A percentile compares a stretch with the other conserved stretches of the same genome.
Conservation (phyloP, 64 coral and sea anemone species). For the Pocillopora damicornis region DNA sequence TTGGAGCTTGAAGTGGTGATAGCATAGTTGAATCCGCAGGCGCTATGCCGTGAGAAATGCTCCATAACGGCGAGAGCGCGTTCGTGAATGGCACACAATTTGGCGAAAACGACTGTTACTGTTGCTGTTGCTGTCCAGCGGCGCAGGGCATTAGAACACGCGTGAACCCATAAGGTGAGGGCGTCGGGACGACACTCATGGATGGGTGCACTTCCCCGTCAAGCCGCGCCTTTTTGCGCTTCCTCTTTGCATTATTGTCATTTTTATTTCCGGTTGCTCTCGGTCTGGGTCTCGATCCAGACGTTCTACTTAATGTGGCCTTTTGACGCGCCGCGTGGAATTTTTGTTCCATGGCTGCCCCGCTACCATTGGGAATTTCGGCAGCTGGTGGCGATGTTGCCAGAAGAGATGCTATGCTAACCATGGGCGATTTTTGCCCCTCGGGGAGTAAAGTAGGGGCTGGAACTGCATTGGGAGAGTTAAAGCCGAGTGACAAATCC, state of each 20-base stretch:
- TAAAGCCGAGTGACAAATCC: slow-evolving; percentile 94
- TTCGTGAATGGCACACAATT: slow-evolving; percentile 59
- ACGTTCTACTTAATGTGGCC: slow-evolving; percentile 33
- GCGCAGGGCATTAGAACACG: slow-evolving; percentile 53
- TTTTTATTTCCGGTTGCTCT: slow-evolving; percentile 36
- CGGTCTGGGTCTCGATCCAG: slow-evolving; percentile 48
- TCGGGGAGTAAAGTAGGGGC: slow-evolving; percentile 84
- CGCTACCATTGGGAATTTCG: slow-evolving; percentile 28
- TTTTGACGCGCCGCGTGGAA: slow-evolving; percentile 65
- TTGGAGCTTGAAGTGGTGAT: slow-evolving; percentile 60
- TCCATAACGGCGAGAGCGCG: slow-evolving; percentile 68
- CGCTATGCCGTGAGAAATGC: slow-evolving; percentile 57
- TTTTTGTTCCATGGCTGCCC: slow-evolving; percentile 53
- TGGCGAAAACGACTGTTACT: slow-evolving; percentile 56
- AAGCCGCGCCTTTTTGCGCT: slow-evolving; percentile 64
- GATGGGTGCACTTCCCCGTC: slow-evolving; percentile 44
- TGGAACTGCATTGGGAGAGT: slow-evolving; percentile 93
- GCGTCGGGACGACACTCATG: neutral
- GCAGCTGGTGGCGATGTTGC: slow-evolving; percentile 28
- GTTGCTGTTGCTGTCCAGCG: slow-evolving; percentile 35
- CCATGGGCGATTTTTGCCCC: slow-evolving; percentile 60
- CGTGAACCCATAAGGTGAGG: neutral
- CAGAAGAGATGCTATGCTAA: slow-evolving; percentile 78
- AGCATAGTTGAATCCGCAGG: slow-evolving; percentile 82
- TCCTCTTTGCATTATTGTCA: slow-evolving; percentile 60